phyloP scores from a whole-genome alignment of 2,797 vertebrate species.

The Cygnus olor region DNA sequence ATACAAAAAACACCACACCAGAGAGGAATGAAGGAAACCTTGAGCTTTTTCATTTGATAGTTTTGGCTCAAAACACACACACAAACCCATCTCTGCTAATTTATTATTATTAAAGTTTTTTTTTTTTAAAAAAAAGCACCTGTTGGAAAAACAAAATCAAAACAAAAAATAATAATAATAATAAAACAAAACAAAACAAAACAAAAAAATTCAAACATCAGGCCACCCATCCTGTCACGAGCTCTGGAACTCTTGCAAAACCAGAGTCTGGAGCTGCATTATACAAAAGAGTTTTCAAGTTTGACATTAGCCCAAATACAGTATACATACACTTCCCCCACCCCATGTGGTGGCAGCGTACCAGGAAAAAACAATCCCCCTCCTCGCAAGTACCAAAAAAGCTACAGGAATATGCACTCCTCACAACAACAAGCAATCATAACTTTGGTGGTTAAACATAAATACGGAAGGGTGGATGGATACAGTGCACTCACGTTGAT shows the following conservation, averaged over 20 bases:
- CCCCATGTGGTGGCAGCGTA: slow-evolving; percentile 78
- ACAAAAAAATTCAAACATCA: not conserved
- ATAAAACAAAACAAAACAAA: not conserved
- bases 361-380: slow-evolving; percentile 47
- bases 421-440: slow-evolving; percentile 59
- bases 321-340: slow-evolving; percentile 78
- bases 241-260: slow-evolving; percentile 35
- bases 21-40: slow-evolving; percentile 43
- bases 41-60: slow-evolving; percentile 9
- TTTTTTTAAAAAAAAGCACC: slow-evolving; percentile 35
- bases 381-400: not conserved
- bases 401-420: slow-evolving; percentile 43
- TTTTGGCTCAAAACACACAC: slow-evolving; percentile 65
- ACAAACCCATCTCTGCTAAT: slow-evolving; percentile 56
- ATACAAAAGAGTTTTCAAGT: slow-evolving; percentile 81
- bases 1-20: slow-evolving; percentile 36
- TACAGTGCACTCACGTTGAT: slow-evolving; percentile 81
- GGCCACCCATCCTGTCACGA: slow-evolving; percentile 56
- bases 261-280: slow-evolving; percentile 5
- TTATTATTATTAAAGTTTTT: slow-evolving; percentile 17
- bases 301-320: slow-evolving; percentile 82
- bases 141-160: slow-evolving; percentile 21
- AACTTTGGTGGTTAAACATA: slow-evolving; percentile 80
- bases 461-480: slow-evolving; percentile 75
- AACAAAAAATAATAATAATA: not conserved